Evolutionary conservation across 2,113 vertebrate species (phyloP), one percentile per base, ranked within the genome.

Genomic region (Actenoides lindsayi): DNA sequence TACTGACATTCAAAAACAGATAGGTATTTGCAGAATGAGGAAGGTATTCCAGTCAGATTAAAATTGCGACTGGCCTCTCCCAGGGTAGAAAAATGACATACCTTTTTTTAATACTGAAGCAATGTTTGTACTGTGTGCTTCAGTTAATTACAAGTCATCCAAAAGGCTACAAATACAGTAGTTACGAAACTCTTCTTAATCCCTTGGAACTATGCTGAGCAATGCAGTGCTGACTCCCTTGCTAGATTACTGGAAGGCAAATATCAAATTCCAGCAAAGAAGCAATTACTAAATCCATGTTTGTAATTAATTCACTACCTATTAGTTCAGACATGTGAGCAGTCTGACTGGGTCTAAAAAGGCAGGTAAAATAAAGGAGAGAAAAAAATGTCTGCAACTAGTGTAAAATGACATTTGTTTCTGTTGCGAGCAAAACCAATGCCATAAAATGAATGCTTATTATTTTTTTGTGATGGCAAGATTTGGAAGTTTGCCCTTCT

Each of bases 231-330:
- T 71, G 44, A 63, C 24, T 77, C 67, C 62, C 70, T 78, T 79
- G 76, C 48, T 95, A 69, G 50, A 63, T 94, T 92, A 89, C 71
- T 91, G 64, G 70, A 89, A 87, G 57, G 68, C 68, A 96, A 96
- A 94, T 93, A 91, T 68, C 89, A 94, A 93, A 94, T 94, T 96
- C 80, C 39, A 94, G 46, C 81, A 78, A 83, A 95, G 89, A 91
- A 88, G 83, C 79, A 81, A 91, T 93, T 95, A 93, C 44, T 93
- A 88, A 93, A 79, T 51, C 70, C 28, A 21, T 78, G 70, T 88
- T 91, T 90, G 73, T 88, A 92, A 94, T 96, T 97, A 87, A 94
- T 87, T 94, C 91, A 80, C 60, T 80, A 3, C 86, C 67, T 63
- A 71, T 92, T 87, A 80, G 33, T 44, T 82, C 69, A 93, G 88